Conservation (phyloP, 2,797 vertebrate genomes). For the Sphaeramia orbicularis region DNA sequence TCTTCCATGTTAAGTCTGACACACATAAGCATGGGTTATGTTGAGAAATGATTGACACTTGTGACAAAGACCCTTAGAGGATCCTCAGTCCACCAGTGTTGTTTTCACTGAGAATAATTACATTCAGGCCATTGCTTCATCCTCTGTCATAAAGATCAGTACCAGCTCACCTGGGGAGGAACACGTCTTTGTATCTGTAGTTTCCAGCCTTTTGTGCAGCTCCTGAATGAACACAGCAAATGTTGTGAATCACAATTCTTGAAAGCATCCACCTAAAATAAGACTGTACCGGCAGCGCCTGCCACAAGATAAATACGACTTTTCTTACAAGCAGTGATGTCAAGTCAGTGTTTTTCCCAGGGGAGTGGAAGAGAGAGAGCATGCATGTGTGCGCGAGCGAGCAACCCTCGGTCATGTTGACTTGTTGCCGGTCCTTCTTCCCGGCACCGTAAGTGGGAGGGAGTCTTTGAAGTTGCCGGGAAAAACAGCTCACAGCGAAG, state of each 20-base stretch:
- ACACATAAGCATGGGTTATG: slow-evolving; percentile 28
- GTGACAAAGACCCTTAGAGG: slow-evolving; percentile 17
- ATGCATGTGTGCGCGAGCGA: slow-evolving; percentile 29
- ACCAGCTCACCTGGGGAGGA: slow-evolving; percentile 55
- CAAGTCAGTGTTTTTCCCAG: slow-evolving; percentile 43
- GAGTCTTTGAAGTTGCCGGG: slow-evolving; percentile 75
- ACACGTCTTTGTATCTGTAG: slow-evolving; percentile 40
- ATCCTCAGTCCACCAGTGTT: slow-evolving; percentile 32
- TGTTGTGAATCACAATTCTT: slow-evolving; percentile 49
- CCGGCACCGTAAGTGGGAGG: slow-evolving; percentile 62
- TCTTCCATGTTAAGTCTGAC: slow-evolving; percentile 40
- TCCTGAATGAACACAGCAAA: slow-evolving; percentile 53
- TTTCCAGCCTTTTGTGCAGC: slow-evolving; percentile 37
- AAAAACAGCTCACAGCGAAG: slow-evolving; percentile 66
- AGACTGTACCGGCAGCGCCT: slow-evolving; percentile 22
- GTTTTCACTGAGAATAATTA: slow-evolving; percentile 42
- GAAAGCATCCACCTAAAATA: slow-evolving; percentile 60
- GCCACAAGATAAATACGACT: slow-evolving; percentile 43
- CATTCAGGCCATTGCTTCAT: slow-evolving; percentile 53
- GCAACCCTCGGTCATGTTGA: slow-evolving; percentile 72
- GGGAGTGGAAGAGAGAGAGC: slow-evolving; percentile 21
- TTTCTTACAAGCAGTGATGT: slow-evolving; percentile 50
- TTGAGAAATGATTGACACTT: slow-evolving; percentile 32
- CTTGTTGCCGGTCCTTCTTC: slow-evolving; percentile 64
- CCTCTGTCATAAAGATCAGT: slow-evolving; percentile 60